A percentile compares a stretch with the other conserved stretches of the same genome.
Evolutionary conservation across 2,888 invertebrate species (phyloP).

Genomic region (Pandemis heparana): DNA sequence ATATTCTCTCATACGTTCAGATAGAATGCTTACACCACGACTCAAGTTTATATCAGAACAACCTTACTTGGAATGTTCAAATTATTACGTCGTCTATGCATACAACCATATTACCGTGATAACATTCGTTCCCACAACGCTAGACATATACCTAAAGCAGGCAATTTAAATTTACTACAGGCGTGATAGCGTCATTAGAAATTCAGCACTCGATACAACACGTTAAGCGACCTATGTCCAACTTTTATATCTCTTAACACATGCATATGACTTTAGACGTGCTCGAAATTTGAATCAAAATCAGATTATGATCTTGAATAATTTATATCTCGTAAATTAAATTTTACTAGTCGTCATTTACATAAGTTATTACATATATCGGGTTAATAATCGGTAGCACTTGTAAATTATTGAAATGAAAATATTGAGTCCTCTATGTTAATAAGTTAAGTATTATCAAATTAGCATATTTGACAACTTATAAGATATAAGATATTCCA

Average conservation of each 20-base stretch:
- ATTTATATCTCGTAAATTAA: constrained; percentile 27
- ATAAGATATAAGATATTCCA: not conserved
- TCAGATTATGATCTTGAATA: constrained; percentile 32
- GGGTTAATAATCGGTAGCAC: constrained; percentile 22
- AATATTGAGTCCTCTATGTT: constrained; percentile 16
- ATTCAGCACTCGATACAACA: constrained; percentile 40
- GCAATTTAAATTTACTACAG: constrained; percentile 36
- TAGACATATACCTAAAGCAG: constrained; percentile 7
- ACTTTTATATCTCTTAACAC: constrained; percentile 45
- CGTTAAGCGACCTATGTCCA: constrained; percentile 44
- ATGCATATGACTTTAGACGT: constrained; percentile 50
- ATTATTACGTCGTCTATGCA: constrained; percentile 8
- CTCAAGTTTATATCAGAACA: not conserved
- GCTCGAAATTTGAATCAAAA: constrained; percentile 53
- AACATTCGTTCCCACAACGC: constrained; percentile 8
- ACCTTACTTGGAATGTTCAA: not conserved
- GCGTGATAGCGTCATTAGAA: constrained; percentile 10
- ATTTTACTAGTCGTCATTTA: constrained; percentile 15
- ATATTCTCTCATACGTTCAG: no score
- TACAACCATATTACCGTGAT: constrained; percentile 12
- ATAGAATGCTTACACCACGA: not conserved
- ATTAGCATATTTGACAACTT: constrained; percentile 8
- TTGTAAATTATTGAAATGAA: constrained; percentile 15
- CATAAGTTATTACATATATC: constrained; percentile 13
- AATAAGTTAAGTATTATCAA: not conserved